A percentile compares a stretch with the other conserved stretches of the same genome.
These are phyloP conservation scores for Stramonita haemastoma DNA, from an alignment of 2,888 invertebrate species.

Conservation along the genomic window DNA sequence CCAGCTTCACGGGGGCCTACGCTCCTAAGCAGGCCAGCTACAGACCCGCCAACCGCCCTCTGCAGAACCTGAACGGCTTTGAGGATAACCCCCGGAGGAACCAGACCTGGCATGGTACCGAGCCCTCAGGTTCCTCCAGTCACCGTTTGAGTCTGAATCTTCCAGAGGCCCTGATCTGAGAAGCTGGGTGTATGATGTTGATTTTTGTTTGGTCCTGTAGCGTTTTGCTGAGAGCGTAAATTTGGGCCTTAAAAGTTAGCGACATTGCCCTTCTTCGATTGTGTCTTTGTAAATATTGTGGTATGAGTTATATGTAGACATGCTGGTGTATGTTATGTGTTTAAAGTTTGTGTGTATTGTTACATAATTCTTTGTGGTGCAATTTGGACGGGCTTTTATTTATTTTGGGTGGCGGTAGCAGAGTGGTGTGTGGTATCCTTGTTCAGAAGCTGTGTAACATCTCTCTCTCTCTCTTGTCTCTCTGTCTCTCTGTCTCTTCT, in stretches of 20 bases:
- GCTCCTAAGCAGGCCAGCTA: conserved; percentile 55
- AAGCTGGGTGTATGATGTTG: too few species aligned
- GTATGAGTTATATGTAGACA: too few species aligned
- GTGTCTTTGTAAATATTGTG: too few species aligned
- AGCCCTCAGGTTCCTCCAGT: conserved; percentile 23
- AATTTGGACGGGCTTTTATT: too few species aligned
- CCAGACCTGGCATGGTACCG: conserved; percentile 52
- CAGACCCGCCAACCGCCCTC: conserved; percentile 60
- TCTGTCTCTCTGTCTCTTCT: conserved; percentile 29
- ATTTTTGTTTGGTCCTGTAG: too few species aligned
- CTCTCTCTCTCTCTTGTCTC: neutral
- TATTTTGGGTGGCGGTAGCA: neutral
- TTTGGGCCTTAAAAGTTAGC: too few species aligned
- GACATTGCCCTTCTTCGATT: too few species aligned
- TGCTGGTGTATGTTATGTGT: too few species aligned
- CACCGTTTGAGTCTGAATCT: neutral
- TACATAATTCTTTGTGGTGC: too few species aligned
- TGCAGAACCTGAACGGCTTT: conserved; percentile 62
- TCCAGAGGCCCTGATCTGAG: too few species aligned
- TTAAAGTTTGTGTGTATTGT: too few species aligned
- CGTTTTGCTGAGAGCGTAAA: too few species aligned
- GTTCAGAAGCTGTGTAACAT: neutral
- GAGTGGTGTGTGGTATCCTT: neutral
- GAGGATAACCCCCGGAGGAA: conserved; percentile 67
- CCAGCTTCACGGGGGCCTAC: conserved; percentile 66